Evolutionary conservation across 2,113 vertebrate genomes (phyloP), one percentile per base, ranked within the genome.

Genomic region (Tympanuchus pallidicinctus): DNA sequence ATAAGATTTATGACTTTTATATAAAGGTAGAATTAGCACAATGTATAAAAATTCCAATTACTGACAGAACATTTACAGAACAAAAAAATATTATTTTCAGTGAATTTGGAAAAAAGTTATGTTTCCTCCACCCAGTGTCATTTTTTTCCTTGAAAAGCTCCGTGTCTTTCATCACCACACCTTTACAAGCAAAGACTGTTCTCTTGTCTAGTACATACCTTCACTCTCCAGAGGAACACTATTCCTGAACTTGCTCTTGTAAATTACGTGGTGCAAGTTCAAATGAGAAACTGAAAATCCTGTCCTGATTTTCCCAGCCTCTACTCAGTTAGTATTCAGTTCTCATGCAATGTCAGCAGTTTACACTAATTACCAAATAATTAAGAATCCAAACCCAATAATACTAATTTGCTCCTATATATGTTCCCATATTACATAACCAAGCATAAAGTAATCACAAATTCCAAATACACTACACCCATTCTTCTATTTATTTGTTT

Each of bases 1-100:
- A 65, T 61, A 94, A 97, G 95, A 94, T 94, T 97, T 95, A 95
- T 94, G 79, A 78, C 76, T 91, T 89, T 80, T 94, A 90, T 75
- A 89, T 89, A 92, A 96, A 95, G 91, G 94, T 90, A 90, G 73
- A 85, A 95, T 95, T 96, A 95, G 72, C 82, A 92, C 85, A 72
- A 91, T 75, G 69, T 72, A 94, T 81, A 95, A 96, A 94, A 94
- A 81, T 88, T 75, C 76, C 59, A 3, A 91, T 57, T 75, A 86
- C 76, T 88, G 65, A 96, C 88, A 94, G 82, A 94, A 92, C 67
- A 67, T 52, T 71, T 50, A 60, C 18, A 25, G 78, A 76, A 77
- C 28, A 18, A 74, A 87, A 56, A 69, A 2, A 0, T 71, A 66
- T 80, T 61, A 65, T 83, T 91, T 90, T 92, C 61, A 94, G 65